Evolutionary conservation across 2,888 invertebrate species (phyloP), one percentile per base, ranked within the genome.

Genomic region (Drosophila mimetica): DNA sequence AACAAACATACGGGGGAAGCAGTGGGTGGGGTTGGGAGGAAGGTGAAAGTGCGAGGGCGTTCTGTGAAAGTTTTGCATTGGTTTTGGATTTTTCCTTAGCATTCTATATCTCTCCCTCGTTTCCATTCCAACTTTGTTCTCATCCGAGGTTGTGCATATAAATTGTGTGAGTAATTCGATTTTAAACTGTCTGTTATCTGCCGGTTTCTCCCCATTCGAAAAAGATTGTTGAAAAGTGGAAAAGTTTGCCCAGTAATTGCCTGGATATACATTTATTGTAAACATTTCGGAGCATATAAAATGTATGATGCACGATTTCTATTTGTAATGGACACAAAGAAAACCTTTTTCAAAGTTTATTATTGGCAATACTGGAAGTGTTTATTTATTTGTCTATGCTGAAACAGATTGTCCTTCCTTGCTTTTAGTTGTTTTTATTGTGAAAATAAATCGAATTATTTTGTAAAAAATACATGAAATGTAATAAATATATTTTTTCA

Each of bases 151-250:
- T 81, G 75, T 85, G 85, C 71, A 82, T 79, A 85, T 82, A 82
- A 81, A 85, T 85, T 82, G 79, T 81, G 85, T 77, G 71, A 71
- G 83, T 85, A 85, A 81, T 81, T 79, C 79, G 83, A 77, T 81
- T 82, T 85, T 81, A 85, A 81, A 82, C 85, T 76, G 76, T 59
- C 52, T 61, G 57, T 50, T 70, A 57, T 67, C 57, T 50, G 66
- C 57, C 66, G 42, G 57, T 34, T 32, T 42, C 20, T 36, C 18
- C 47, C 36, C 30, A 48, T 36, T 39, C 13, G 51, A 13, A 44
- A 61, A 44, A 61, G 44, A 54, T 47, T 53, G 64, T 32, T 30
- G 47, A 22, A 55, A 66, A 66, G 41, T 65, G 65, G 36, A 66
- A 64, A 61, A 51, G 51, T 51, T 64, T 61, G n/a, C n/a, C 51